Percentiles rank a stretch among this genome's conserved stretches.
Conservation (phyloP, 2,797 vertebrate species). For the Crocidura indochinensis region DNA sequence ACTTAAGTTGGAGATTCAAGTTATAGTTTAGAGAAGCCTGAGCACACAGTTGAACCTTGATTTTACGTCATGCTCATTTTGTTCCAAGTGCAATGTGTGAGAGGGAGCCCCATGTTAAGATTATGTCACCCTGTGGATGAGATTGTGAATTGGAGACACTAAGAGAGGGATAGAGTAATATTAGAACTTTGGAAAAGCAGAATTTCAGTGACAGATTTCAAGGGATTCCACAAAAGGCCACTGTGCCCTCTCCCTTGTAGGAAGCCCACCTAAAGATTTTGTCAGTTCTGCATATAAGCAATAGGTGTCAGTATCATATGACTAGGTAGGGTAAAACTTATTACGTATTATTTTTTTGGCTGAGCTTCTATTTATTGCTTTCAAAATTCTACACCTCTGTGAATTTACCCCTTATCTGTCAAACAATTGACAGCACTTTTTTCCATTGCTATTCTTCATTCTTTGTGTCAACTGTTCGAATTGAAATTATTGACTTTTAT, state of each 20-base stretch:
- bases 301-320: too few relatives aligned
- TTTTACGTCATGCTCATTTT: neutral
- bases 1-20: too few relatives aligned
- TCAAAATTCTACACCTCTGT: neutral
- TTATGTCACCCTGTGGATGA: neutral
- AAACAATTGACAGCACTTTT: fast-evolving
- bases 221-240: neutral
- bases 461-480: too few relatives aligned
- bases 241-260: neutral
- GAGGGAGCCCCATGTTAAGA: too few relatives aligned
- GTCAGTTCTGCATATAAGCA: too few relatives aligned
- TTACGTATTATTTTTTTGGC: too few relatives aligned
- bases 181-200: too few relatives aligned
- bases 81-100: neutral
- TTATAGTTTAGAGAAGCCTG: neutral
- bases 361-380: neutral
- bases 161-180: neutral
- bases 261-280: neutral
- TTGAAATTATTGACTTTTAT: neutral
- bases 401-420: too few relatives aligned
- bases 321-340: too few relatives aligned
- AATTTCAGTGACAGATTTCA: too few relatives aligned
- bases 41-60: neutral
- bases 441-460: fast-evolving
- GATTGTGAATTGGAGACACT: too few relatives aligned